Evolutionary conservation across 2,888 invertebrate species (phyloP).

Genomic region (Pseudoips prasinana): DNA sequence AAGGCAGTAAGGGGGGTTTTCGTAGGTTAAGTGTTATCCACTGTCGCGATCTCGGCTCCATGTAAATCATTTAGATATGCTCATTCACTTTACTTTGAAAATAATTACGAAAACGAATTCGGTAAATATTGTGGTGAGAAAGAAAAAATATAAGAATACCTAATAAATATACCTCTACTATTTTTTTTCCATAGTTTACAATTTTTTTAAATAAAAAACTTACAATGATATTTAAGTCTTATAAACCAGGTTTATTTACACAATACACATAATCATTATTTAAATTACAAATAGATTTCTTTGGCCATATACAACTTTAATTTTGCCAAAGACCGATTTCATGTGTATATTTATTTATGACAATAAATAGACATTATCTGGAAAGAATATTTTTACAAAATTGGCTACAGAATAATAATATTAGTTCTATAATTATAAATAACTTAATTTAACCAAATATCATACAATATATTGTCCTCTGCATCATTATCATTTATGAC

Average conservation of each 20-base stretch:
- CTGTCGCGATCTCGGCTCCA: no score
- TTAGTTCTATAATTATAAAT: constrained; percentile 11
- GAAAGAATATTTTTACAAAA: constrained; percentile 19
- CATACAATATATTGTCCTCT: constrained; percentile 89
- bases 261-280: constrained; percentile 15
- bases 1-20: no score
- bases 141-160: no score
- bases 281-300: constrained; percentile 17
- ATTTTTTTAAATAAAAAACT: no score
- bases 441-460: constrained; percentile 88
- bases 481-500: constrained; percentile 88
- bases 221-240: constrained; percentile 4
- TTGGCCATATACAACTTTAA: constrained; percentile 13
- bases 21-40: no score
- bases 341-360: constrained; percentile 1
- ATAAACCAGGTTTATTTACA: constrained; percentile 26
- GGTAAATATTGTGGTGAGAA: no score
- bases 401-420: constrained; percentile 22
- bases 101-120: no score
- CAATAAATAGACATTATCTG: constrained; percentile 15
- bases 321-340: no score
- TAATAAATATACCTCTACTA: no score
- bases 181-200: no score
- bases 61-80: no score
- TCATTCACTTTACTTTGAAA: no score